Evolutionary conservation across 2,888 invertebrate genomes (phyloP).

Genomic region (Metellina segmentata): DNA sequence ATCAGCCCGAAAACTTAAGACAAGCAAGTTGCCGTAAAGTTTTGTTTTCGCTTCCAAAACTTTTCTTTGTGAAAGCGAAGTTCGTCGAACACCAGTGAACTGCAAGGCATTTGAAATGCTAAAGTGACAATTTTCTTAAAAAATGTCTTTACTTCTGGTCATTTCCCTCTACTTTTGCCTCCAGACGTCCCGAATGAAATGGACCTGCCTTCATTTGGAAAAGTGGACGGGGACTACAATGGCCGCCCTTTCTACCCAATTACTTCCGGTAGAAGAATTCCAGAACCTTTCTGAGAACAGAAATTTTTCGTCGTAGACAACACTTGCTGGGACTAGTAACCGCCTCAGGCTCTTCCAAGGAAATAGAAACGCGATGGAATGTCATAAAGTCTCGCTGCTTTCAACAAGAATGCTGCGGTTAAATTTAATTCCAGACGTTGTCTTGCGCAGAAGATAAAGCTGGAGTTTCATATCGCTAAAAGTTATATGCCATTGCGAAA

Average conservation of each 20-base stretch:
- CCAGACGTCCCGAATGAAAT: conserved; percentile 9
- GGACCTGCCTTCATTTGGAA: conserved; percentile 38
- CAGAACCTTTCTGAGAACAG: conserved; percentile 7
- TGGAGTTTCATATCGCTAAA: too few relatives aligned
- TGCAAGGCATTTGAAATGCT: background rate
- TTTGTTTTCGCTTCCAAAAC: background rate
- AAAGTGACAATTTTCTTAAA: conserved; percentile 9
- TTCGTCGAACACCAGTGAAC: background rate
- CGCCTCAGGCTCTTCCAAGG: background rate
- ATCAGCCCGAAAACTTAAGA: background rate
- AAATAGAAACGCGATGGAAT: conserved; percentile 25
- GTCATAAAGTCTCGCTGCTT: conserved; percentile 9
- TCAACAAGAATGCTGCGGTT: background rate
- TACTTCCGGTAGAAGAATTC: conserved; percentile 49
- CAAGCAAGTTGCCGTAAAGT: background rate
- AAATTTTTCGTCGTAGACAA: conserved; percentile 9
- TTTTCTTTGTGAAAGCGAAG: background rate
- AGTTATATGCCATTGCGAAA: too few relatives aligned
- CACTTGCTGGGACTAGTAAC: background rate
- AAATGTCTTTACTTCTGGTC: conserved; percentile 11
- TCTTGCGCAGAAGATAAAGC: background rate
- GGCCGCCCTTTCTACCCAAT: conserved; percentile 31
- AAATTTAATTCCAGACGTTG: background rate
- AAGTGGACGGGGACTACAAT: conserved; percentile 19
- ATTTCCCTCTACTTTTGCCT: background rate